These are phyloP conservation scores for Arctia plantaginis DNA, from an alignment of 2,888 invertebrate species.

Conservation along the genomic window DNA sequence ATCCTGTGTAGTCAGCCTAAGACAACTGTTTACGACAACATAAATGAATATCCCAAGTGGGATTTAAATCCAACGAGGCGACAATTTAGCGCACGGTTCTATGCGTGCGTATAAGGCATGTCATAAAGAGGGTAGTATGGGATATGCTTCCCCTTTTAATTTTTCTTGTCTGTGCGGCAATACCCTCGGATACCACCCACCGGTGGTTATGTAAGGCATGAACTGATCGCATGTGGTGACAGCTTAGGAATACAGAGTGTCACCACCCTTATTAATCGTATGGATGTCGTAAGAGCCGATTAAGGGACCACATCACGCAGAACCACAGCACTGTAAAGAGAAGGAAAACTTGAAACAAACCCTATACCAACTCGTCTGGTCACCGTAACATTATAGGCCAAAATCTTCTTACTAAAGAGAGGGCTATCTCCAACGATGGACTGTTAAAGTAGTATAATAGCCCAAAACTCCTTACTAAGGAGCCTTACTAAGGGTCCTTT, in stretches of 20 bases:
- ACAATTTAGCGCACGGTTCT: background rate
- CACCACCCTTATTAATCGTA: background rate
- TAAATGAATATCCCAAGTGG: constrained; percentile 2
- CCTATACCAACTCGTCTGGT: background rate
- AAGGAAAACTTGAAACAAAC: background rate
- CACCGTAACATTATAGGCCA: too few relatives aligned
- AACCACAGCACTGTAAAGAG: background rate
- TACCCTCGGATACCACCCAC: too few relatives aligned
- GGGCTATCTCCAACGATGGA: too few relatives aligned
- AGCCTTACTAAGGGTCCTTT: background rate
- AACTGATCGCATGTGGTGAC: too few relatives aligned
- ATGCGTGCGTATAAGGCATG: background rate
- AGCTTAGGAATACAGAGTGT: background rate
- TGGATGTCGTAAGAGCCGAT: background rate
- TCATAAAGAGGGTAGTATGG: background rate
- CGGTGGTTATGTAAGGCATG: too few relatives aligned
- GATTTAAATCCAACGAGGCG: background rate
- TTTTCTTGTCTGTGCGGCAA: too few relatives aligned
- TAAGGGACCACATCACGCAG: background rate
- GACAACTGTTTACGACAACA: background rate
- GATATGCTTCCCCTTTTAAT: background rate
- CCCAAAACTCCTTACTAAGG: background rate
- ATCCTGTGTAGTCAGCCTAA: background rate
- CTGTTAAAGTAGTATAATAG: too few relatives aligned
- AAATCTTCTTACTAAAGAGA: too few relatives aligned